Evolutionary conservation across 1,140 invertebrate genomes (phyloP).

Genomic region (Drosophila bipectinata): DNA sequence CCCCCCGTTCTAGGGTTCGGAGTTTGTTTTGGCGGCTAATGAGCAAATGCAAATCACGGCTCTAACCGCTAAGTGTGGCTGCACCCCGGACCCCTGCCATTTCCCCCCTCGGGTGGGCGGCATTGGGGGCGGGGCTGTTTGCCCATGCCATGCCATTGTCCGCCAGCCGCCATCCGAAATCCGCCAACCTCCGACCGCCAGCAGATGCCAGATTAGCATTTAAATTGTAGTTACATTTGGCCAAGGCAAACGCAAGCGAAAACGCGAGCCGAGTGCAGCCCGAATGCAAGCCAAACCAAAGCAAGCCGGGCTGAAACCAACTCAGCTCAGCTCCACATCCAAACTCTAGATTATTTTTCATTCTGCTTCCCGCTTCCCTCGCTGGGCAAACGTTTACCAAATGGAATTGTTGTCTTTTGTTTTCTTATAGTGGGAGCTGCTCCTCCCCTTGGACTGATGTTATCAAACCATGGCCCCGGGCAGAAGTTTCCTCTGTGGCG

Average conservation of each 20-base stretch:
- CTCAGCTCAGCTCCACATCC: slow-evolving; percentile 54
- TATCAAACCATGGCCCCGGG: slow-evolving; percentile 66
- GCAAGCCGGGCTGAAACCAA: slow-evolving; percentile 38
- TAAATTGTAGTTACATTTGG: slow-evolving; percentile 80
- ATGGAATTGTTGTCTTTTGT: slow-evolving; percentile 79
- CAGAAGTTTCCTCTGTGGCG: slow-evolving; percentile 59
- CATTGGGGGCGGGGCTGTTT: slow-evolving; percentile 62
- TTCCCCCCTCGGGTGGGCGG: slow-evolving; percentile 12
- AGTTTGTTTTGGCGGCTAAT: slow-evolving; percentile 45
- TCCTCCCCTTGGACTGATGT: slow-evolving; percentile 50
- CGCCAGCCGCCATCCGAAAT: slow-evolving; percentile 28
- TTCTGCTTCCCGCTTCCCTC: slow-evolving; percentile 54
- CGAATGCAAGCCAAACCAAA: slow-evolving; percentile 24
- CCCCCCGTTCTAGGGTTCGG: not conserved
- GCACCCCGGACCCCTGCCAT: slow-evolving; percentile 2
- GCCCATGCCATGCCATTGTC: slow-evolving; percentile 51
- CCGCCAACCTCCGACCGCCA: slow-evolving; percentile 64
- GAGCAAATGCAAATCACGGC: slow-evolving; percentile 57
- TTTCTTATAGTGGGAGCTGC: slow-evolving; percentile 58
- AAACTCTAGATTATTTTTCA: slow-evolving; percentile 71
- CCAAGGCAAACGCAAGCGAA: slow-evolving; percentile 46
- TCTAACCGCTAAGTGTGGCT: slow-evolving; percentile 34
- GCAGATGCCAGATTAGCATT: slow-evolving; percentile 80
- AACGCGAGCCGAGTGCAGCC: slow-evolving; percentile 33
- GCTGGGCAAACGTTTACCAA: slow-evolving; percentile 69